Evolutionary conservation across 2,113 vertebrate species (phyloP).

Genomic region (Calypte anna): DNA sequence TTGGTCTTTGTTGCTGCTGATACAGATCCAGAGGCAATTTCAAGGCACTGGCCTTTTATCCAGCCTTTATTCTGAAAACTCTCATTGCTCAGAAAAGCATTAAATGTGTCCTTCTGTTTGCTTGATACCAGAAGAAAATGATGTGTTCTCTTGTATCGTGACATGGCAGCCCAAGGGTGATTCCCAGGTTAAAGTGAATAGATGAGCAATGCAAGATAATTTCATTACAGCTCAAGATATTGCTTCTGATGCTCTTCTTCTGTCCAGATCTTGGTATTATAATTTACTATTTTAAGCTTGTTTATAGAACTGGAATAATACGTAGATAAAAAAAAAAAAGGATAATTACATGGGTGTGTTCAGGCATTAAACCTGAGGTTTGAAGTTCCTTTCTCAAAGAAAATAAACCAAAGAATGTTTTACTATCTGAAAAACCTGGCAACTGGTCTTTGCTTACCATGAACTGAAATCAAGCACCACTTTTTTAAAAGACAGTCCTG

Average conservation of each 20-base stretch:
- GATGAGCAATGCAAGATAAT: background rate
- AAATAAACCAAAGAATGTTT: slow-evolving; percentile 71
- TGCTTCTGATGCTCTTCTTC: slow-evolving; percentile 39
- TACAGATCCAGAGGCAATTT: background rate
- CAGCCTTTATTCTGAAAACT: background rate
- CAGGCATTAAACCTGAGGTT: slow-evolving; percentile 50
- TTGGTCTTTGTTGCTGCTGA: background rate
- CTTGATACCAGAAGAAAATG: background rate
- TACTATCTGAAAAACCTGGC: slow-evolving; percentile 45
- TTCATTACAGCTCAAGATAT: background rate
- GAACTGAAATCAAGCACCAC: slow-evolving; percentile 38
- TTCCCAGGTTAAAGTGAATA: background rate
- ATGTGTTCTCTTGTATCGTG: background rate
- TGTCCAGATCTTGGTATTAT: slow-evolving; percentile 56
- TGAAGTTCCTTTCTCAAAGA: slow-evolving; percentile 57
- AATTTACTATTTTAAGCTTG: slow-evolving; percentile 75
- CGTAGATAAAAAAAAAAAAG: slow-evolving; percentile 59
- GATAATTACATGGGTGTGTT: slow-evolving; percentile 41
- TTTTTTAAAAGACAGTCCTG: slow-evolving; percentile 28
- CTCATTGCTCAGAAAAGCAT: background rate
- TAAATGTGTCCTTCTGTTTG: background rate
- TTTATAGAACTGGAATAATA: slow-evolving; percentile 71
- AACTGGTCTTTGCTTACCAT: slow-evolving; percentile 49
- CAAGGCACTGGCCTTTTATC: background rate
- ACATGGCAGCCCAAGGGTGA: background rate